Evolutionary conservation across 2,113 vertebrate species (phyloP).

Genomic region (Syngnathus scovelli): DNA sequence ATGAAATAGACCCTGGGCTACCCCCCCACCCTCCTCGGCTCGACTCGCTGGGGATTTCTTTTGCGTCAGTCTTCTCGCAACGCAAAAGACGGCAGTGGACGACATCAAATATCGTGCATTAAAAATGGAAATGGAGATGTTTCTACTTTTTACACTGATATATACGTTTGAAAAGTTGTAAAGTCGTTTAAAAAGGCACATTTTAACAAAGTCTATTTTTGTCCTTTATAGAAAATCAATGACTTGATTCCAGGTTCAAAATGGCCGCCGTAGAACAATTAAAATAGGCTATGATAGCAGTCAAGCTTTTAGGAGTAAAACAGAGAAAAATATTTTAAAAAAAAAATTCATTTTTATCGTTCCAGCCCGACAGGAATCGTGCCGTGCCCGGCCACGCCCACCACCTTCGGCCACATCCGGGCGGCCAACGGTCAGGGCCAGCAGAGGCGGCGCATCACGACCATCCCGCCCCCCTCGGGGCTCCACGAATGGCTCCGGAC

Average conservation of each 20-base stretch:
- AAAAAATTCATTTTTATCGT: neutral
- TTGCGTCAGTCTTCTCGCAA: neutral
- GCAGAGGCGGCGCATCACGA: slow-evolving; percentile 90
- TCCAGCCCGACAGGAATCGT: slow-evolving; percentile 90
- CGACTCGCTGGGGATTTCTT: neutral
- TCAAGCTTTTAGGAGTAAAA: neutral
- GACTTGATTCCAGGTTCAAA: no score
- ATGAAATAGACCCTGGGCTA: slow-evolving; percentile 53
- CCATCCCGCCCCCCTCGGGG: slow-evolving; percentile 91
- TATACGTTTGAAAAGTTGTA: no score
- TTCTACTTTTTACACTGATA: no score
- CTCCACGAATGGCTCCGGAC: slow-evolving; percentile 99
- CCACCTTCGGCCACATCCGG: slow-evolving; percentile 94
- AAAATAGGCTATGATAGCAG: no score
- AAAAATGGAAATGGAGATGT: no score
- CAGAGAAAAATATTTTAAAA: no score
- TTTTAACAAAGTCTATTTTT: no score
- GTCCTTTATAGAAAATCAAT: no score
- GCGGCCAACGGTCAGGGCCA: slow-evolving; percentile 96
- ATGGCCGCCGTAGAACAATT: no score
- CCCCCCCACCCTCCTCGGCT: slow-evolving; percentile 23
- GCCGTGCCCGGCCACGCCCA: slow-evolving; percentile 93
- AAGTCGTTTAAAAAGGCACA: no score
- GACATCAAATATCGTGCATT: no score
- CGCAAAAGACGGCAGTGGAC: neutral